A percentile compares a stretch with the other conserved stretches of the same genome.
These are phyloP conservation scores for Drosophila nr. fundita DNA, from an alignment of 2,888 invertebrate genomes.

Conservation along the genomic window DNA sequence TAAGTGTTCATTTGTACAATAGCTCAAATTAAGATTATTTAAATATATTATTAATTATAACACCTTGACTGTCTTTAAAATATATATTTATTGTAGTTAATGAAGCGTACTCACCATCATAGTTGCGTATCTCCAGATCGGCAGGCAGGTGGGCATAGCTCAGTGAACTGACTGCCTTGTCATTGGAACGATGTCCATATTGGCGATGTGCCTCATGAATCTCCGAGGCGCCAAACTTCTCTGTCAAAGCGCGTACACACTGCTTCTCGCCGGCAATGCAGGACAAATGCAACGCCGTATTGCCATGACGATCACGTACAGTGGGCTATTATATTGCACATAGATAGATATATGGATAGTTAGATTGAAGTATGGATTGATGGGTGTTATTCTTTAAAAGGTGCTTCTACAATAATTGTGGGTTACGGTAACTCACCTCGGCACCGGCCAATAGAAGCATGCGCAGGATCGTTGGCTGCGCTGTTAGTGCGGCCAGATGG, in stretches of 20 bases:
- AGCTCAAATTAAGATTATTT: neutral
- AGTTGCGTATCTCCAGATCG: conserved; percentile 92
- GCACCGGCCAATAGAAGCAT: conserved; percentile 93
- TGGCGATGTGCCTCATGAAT: conserved; percentile 84
- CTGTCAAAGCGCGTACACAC: conserved; percentile 90
- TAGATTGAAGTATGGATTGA: conserved; percentile 5
- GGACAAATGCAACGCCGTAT: conserved; percentile 95
- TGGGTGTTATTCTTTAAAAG: neutral
- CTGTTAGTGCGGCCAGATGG: conserved; percentile 93
- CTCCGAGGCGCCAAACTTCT: conserved; percentile 87
- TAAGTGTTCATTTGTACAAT: neutral
- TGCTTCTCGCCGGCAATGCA: conserved; percentile 89
- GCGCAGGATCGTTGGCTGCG: conserved; percentile 90
- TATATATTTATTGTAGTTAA: neutral
- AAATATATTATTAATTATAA: neutral
- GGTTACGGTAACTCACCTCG: conserved; percentile 79
- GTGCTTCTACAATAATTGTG: neutral
- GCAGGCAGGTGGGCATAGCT: conserved; percentile 85
- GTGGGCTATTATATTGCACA: conserved; percentile 83
- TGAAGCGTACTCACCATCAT: conserved; percentile 89
- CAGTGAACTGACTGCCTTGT: conserved; percentile 79
- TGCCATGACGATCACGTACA: conserved; percentile 90
- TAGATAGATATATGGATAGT: neutral
- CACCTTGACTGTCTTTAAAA: neutral
- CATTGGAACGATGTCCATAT: conserved; percentile 84